A percentile compares a stretch with the other conserved stretches of the same genome.
Evolutionary conservation across 1,140 invertebrate species (phyloP).

Genomic region (Harpegnathos saltator): DNA sequence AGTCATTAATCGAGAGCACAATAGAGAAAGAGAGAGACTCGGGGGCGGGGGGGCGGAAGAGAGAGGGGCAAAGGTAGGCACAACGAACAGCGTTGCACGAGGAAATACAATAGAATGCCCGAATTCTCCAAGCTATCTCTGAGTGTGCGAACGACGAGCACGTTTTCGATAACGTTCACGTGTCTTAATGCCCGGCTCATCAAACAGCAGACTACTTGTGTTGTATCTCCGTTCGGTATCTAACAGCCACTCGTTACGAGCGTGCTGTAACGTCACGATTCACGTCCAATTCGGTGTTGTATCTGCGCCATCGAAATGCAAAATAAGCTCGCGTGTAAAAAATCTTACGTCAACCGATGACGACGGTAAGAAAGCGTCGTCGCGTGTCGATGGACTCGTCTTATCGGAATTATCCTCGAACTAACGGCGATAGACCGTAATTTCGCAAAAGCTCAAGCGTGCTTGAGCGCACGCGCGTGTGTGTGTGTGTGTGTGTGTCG

Average conservation of each 20-base stretch:
- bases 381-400: background rate
- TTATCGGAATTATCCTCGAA: constrained; percentile 55
- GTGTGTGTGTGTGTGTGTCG: background rate
- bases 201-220: no score
- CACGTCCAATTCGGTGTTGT: background rate
- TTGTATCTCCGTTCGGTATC: no score
- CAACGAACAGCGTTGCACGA: background rate
- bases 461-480: no score
- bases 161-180: background rate
- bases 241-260: background rate
- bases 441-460: background rate
- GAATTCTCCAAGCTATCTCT: background rate
- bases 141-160: background rate
- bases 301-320: background rate
- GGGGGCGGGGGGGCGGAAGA: no score
- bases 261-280: background rate
- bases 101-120: background rate
- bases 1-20: no score
- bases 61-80: no score
- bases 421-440: constrained; percentile 31
- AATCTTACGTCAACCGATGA: background rate
- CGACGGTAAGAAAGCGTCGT: background rate
- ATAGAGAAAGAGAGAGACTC: no score
- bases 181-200: background rate
- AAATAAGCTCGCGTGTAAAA: background rate